These are phyloP conservation scores for Mimas tiliae DNA, from an alignment of 2,888 invertebrate genomes.

Conservation along the genomic window DNA sequence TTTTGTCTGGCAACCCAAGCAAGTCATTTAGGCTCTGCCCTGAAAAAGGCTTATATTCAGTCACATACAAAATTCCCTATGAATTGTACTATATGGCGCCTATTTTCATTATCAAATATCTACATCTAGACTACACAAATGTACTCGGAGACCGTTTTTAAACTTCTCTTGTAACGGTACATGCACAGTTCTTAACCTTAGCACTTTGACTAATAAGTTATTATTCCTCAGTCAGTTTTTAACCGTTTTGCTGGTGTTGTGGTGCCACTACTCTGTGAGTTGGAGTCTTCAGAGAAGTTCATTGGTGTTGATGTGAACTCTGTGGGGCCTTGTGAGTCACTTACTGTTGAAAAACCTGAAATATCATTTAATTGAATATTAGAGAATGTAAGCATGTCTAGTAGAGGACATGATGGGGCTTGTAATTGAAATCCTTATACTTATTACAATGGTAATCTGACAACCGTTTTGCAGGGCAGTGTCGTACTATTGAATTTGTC, in stretches of 20 bases:
- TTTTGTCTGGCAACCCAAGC: not conserved
- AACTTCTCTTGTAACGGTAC: conserved; percentile 15
- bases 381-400: not conserved
- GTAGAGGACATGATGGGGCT: too few species aligned
- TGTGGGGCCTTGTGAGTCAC: conserved; percentile 95
- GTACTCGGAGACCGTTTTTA: conserved; percentile 13
- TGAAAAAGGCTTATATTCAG: too few species aligned
- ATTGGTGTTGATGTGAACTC: conserved; percentile 93
- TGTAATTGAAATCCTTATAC: too few species aligned
- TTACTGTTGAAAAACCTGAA: conserved; percentile 94
- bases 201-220: conserved; percentile 30
- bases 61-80: not conserved
- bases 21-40: too few species aligned
- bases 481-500: too few species aligned
- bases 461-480: too few species aligned
- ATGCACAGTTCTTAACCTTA: conserved; percentile 30
- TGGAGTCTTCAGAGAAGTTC: conserved; percentile 95
- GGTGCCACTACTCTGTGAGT: conserved; percentile 94
- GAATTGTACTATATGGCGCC: conserved; percentile 11
- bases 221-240: conserved; percentile 88
- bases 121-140: conserved; percentile 19
- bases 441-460: too few species aligned
- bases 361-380: conserved; percentile 31
- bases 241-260: conserved; percentile 88
- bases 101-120: conserved; percentile 14